Conservation (phyloP, 2,113 vertebrate species). For the Neoarius graeffei region DNA sequence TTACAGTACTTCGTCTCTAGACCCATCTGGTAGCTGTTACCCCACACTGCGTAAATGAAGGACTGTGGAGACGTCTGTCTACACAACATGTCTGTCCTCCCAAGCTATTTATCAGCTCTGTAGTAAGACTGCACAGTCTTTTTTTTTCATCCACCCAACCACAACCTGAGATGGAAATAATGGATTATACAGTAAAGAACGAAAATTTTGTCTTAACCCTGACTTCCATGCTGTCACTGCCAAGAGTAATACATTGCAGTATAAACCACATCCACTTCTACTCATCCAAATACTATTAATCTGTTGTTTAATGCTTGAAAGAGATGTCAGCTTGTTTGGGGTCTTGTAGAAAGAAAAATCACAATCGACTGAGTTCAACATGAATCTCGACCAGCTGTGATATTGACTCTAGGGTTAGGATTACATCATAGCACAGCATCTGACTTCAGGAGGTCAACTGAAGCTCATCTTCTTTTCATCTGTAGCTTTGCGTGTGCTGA, state of each 20-base stretch:
- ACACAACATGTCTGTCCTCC: slow-evolving; percentile 7
- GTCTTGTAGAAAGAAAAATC: slow-evolving; percentile 11
- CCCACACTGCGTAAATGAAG: slow-evolving; percentile 19
- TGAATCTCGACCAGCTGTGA: slow-evolving; percentile 54
- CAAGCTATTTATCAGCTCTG: slow-evolving; percentile 27
- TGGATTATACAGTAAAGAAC: slow-evolving; percentile 52
- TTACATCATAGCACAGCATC: neutral
- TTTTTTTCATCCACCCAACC: slow-evolving; percentile 53
- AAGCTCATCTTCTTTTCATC: neutral
- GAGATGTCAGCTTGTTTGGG: slow-evolving; percentile 50
- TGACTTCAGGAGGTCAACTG: neutral
- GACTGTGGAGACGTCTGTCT: slow-evolving; percentile 6
- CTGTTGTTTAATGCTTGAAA: slow-evolving; percentile 56
- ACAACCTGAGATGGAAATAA: slow-evolving; percentile 49
- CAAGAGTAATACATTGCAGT: slow-evolving; percentile 49
- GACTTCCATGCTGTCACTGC: slow-evolving; percentile 22
- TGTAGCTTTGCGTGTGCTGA: neutral
- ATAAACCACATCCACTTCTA: slow-evolving; percentile 60
- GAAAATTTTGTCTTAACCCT: slow-evolving; percentile 59
- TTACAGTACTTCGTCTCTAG: neutral
- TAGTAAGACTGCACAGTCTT: neutral
- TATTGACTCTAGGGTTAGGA: slow-evolving; percentile 13
- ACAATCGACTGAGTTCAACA: slow-evolving; percentile 2
- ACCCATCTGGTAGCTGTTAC: slow-evolving; percentile 37
- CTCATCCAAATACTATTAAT: slow-evolving; percentile 62